Evolutionary conservation across 2,888 invertebrate genomes (phyloP).

Genomic region (Agrochola lychnidis): DNA sequence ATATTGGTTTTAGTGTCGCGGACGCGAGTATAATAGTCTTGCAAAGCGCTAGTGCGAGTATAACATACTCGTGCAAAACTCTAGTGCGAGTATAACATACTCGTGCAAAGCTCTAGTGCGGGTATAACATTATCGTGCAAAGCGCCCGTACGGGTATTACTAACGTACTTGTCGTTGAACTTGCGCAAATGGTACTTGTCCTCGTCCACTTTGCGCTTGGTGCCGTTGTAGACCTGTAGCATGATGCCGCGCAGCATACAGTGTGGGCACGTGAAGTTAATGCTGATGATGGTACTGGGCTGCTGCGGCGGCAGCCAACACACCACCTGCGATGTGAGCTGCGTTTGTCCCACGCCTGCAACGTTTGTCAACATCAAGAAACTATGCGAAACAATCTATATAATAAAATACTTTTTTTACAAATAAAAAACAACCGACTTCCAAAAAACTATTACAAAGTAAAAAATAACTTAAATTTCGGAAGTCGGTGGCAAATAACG

Average conservation of each 20-base stretch:
- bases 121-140: no score
- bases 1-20: not conserved
- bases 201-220: not conserved
- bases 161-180: not conserved
- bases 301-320: not conserved
- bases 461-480: no score
- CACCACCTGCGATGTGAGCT: not conserved
- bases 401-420: no score
- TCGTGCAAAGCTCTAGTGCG: no score
- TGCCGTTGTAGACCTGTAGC: not conserved
- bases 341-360: conserved; percentile 12
- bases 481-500: no score
- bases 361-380: not conserved
- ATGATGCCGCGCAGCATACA: conserved; percentile 11
- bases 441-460: no score
- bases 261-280: not conserved
- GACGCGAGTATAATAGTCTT: not conserved
- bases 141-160: no score
- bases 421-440: no score
- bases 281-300: not conserved
- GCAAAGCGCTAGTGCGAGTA: no score
- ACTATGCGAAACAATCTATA: not conserved
- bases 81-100: no score
- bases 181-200: conserved; percentile 8
- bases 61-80: no score